phyloP scores from a whole-genome alignment of 2,797 vertebrate genomes.

The Hydrolagus colliei region DNA sequence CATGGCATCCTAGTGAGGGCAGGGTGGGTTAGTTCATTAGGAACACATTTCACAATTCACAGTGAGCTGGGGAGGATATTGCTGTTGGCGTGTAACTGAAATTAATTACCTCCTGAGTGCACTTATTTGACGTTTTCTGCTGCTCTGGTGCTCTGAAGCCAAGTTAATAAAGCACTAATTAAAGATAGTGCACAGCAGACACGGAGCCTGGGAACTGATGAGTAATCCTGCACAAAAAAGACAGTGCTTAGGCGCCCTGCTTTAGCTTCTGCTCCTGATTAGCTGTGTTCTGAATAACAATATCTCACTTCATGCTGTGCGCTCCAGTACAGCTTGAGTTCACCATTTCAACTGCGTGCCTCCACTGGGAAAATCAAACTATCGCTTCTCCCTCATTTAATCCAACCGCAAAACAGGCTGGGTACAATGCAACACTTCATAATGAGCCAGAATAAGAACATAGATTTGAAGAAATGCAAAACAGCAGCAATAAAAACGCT shows the following conservation, averaged over 20 bases:
- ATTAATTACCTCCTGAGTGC: slow-evolving; percentile 60
- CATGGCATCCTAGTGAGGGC: slow-evolving; percentile 36
- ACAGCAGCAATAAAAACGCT: slow-evolving; percentile 35
- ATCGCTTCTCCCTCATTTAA: slow-evolving; percentile 47
- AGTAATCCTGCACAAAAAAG: slow-evolving; percentile 86
- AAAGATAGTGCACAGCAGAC: slow-evolving; percentile 74
- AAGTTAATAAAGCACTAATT: slow-evolving; percentile 81
- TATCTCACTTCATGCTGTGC: slow-evolving; percentile 63
- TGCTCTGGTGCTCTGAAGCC: slow-evolving; percentile 60
- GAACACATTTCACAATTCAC: slow-evolving; percentile 46
- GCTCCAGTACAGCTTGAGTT: slow-evolving; percentile 51
- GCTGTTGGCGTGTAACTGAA: slow-evolving; percentile 47
- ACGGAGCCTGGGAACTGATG: slow-evolving; percentile 70
- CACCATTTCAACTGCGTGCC: slow-evolving; percentile 44
- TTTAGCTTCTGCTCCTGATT: slow-evolving; percentile 68
- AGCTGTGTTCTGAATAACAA: slow-evolving; percentile 75
- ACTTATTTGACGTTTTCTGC: slow-evolving; percentile 58
- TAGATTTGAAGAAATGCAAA: slow-evolving; percentile 41
- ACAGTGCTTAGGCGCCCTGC: slow-evolving; percentile 60
- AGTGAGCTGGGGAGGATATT: slow-evolving; percentile 44
- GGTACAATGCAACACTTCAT: slow-evolving; percentile 37
- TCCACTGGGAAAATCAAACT: slow-evolving; percentile 47
- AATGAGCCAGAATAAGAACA: slow-evolving; percentile 45
- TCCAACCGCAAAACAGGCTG: slow-evolving; percentile 37
- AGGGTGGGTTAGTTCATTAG: slow-evolving; percentile 43